Percentiles rank a stretch among this genome's conserved stretches.
Evolutionary conservation across 2,113 vertebrate genomes (phyloP).

Genomic region (Saguinus midas): DNA sequence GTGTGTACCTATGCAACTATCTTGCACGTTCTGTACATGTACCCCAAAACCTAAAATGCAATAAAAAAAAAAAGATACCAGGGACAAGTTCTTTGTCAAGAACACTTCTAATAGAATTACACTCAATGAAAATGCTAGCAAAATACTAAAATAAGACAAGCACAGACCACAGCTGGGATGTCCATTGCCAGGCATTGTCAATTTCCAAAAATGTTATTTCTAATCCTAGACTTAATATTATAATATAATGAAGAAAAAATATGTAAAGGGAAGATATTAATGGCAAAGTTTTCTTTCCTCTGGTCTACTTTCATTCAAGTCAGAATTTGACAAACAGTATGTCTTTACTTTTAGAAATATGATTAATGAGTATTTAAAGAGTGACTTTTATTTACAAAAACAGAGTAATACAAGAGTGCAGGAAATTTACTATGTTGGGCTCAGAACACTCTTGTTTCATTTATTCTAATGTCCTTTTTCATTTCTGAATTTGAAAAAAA

Average conservation of each 20-base stretch:
- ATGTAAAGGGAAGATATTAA: neutral
- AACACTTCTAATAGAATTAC: neutral
- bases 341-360: slow-evolving; percentile 2
- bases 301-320: neutral
- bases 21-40: no score
- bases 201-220: neutral
- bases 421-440: neutral
- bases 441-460: slow-evolving; percentile 3
- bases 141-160: slow-evolving; percentile 21
- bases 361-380: neutral
- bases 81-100: neutral
- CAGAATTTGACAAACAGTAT: neutral
- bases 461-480: slow-evolving; percentile 27
- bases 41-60: no score
- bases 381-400: neutral
- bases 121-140: neutral
- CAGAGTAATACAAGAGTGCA: neutral
- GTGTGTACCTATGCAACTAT: no score
- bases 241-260: slow-evolving; percentile 29
- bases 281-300: neutral
- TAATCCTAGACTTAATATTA: neutral
- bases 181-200: neutral
- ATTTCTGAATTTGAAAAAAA: neutral
- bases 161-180: neutral
- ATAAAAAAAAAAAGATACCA: neutral